Percentiles rank a stretch among this genome's conserved stretches.
Conservation (phyloP, 2,888 invertebrate genomes). For the Balanococcus diminutus region DNA sequence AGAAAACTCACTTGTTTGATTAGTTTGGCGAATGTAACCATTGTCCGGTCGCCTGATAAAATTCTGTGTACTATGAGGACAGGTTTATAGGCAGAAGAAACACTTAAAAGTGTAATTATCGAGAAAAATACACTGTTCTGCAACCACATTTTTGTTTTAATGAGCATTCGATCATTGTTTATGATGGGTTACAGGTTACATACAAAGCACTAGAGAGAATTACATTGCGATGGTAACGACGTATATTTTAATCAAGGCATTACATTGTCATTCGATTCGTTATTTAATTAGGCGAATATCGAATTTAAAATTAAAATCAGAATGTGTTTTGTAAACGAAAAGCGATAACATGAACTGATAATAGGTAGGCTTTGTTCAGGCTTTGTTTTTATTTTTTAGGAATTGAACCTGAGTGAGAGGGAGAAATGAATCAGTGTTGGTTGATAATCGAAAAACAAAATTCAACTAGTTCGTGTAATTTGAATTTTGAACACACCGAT, state of each 20-base stretch:
- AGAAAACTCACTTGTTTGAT: constrained; percentile 72
- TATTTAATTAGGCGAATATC: not conserved
- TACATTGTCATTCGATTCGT: not conserved
- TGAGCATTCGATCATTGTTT: not conserved
- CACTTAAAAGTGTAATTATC: not conserved
- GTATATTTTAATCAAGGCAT: not conserved
- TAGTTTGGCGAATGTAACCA: constrained; percentile 72
- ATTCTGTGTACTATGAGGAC: constrained; percentile 85
- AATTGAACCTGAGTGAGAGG: no score
- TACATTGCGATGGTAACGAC: not conserved
- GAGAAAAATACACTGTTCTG: not conserved
- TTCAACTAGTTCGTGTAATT: no score
- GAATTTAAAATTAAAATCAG: not conserved
- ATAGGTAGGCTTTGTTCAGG: no score
- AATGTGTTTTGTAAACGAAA: not conserved
- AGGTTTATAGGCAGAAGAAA: constrained; percentile 68
- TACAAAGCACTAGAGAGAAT: not conserved
- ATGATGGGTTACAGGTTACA: no score
- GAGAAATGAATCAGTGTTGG: no score
- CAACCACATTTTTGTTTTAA: not conserved
- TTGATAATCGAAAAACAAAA: no score
- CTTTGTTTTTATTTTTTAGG: no score
- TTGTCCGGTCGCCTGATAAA: constrained; percentile 76
- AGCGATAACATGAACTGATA: not conserved
- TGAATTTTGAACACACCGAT: no score